Evolutionary conservation across 2,113 vertebrate genomes (phyloP), one percentile per base, ranked within the genome.

Genomic region (Clarias magur): DNA sequence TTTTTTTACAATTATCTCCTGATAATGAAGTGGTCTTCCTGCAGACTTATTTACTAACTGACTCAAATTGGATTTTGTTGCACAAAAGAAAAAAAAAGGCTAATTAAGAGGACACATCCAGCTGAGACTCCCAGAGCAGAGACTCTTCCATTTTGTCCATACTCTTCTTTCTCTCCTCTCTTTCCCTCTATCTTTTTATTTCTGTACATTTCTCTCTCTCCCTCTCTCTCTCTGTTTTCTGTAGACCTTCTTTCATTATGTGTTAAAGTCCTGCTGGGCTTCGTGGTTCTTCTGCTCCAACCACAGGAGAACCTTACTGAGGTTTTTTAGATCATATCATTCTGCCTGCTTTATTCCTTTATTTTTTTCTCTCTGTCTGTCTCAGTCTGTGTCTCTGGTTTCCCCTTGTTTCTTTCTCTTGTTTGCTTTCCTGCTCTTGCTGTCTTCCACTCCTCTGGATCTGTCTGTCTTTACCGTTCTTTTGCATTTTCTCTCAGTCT

Each of bases 61-160:
- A 84, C 85, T 86, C 72, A 86, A 86, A 89, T 90, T 87, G 86
- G 85, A 87, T 89, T 89, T 85, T 83, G 59, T 75, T 83, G 57
- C 65, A 70, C 75, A 17, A 80, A 27, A 78, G 48, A 53, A 56
- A 88, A 80, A 87, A 75, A 72, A 42, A 82, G 54, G 65, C 75
- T 86, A 87, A 87, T 86, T 68, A 86, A 83, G 78, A 68, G 63
- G 80, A 87, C 72, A 75, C 30, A 84, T 87, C 73, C 27, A 76
- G 53, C 25, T 30, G 62, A 62, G 84, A 23, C 82, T 82, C 76
- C 48, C 27, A 17, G 12, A 78, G 15, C 82, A 88, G 84, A 67
- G 12, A 59, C 68, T 67, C 62, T 56, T 38, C 54, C 27, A 17
- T 30, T 59, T 53, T 25, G 38, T 63, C 67, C 59, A 3, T 34